Evolutionary conservation across 2,113 vertebrate genomes (phyloP).

Genomic region (Oceanodroma tethys): DNA sequence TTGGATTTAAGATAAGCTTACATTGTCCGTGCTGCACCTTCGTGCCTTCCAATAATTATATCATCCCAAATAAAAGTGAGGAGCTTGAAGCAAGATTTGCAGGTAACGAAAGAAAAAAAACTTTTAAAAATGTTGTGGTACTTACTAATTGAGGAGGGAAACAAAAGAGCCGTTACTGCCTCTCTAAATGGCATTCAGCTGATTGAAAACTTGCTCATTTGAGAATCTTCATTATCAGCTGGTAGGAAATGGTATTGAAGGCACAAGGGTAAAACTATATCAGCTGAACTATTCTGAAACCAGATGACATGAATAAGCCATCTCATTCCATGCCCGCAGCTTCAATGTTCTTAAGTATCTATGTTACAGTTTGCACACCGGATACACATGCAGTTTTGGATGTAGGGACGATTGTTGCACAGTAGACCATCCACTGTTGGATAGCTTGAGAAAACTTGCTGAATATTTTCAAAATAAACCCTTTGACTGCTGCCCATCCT

Average conservation of each 20-base stretch:
- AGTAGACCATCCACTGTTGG: not conserved
- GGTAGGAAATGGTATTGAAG: not conserved
- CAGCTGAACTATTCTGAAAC: not conserved
- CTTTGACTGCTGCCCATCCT: not conserved
- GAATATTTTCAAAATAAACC: not conserved
- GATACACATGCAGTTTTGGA: not conserved
- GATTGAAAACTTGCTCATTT: not conserved
- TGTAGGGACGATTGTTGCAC: not conserved
- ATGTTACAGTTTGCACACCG: not conserved
- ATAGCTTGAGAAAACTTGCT: not conserved
- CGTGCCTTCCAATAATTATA: constrained; percentile 94
- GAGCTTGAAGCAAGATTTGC: constrained; percentile 95
- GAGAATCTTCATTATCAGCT: not conserved
- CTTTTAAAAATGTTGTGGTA: not conserved
- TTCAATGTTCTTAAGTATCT: not conserved
- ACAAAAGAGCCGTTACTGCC: not conserved
- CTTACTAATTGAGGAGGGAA: not conserved
- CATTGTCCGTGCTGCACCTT: constrained; percentile 98
- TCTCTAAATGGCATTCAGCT: not conserved
- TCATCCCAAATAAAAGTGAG: constrained; percentile 96
- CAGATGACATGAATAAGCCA: not conserved
- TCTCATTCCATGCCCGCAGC: not conserved
- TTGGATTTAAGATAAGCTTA: constrained; percentile 94
- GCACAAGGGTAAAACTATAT: not conserved
- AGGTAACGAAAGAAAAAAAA: constrained; percentile 73